Evolutionary conservation across 1,140 invertebrate species (phyloP).

Genomic region (Galleria mellonella): DNA sequence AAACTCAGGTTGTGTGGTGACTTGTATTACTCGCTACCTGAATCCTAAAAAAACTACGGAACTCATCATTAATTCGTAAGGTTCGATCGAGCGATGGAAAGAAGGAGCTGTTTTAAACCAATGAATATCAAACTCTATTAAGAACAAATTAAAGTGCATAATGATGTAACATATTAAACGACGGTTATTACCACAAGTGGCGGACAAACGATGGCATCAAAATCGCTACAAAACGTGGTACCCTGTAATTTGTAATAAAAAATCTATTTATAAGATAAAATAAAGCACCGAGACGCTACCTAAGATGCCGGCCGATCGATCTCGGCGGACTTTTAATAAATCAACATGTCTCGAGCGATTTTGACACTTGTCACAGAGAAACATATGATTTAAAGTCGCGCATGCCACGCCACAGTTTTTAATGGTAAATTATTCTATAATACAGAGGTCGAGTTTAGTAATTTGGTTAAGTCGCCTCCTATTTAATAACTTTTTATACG

Average conservation of each 20-base stretch:
- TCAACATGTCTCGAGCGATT: slow-evolving; percentile 42
- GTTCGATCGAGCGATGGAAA: slow-evolving; percentile 4
- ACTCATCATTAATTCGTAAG: slow-evolving; percentile 40
- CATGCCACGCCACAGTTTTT: slow-evolving; percentile 13
- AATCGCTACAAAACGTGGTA: slow-evolving; percentile 66
- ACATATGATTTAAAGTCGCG: slow-evolving; percentile 49
- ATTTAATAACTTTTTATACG: slow-evolving; percentile 60
- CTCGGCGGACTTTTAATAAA: slow-evolving; percentile 55
- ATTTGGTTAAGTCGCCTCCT: slow-evolving; percentile 69
- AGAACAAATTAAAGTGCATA: slow-evolving; percentile 42
- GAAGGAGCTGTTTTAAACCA: background rate
- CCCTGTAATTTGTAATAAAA: slow-evolving; percentile 71
- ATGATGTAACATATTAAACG: slow-evolving; percentile 23
- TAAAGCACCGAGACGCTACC: slow-evolving; percentile 59
- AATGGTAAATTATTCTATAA: slow-evolving; percentile 59
- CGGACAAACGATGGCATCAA: slow-evolving; percentile 28
- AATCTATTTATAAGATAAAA: slow-evolving; percentile 72
- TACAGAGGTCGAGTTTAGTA: slow-evolving; percentile 64
- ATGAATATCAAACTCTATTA: slow-evolving; percentile 48
- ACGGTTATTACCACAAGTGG: slow-evolving; percentile 29
- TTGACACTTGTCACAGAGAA: slow-evolving; percentile 54
- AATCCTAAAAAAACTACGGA: slow-evolving; percentile 30
- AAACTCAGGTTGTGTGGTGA: slow-evolving; percentile 6
- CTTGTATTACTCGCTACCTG: slow-evolving; percentile 29
- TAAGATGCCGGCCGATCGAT: slow-evolving; percentile 61